Conservation (phyloP, 2,797 vertebrate species). For the Sparidentex hasta region DNA sequence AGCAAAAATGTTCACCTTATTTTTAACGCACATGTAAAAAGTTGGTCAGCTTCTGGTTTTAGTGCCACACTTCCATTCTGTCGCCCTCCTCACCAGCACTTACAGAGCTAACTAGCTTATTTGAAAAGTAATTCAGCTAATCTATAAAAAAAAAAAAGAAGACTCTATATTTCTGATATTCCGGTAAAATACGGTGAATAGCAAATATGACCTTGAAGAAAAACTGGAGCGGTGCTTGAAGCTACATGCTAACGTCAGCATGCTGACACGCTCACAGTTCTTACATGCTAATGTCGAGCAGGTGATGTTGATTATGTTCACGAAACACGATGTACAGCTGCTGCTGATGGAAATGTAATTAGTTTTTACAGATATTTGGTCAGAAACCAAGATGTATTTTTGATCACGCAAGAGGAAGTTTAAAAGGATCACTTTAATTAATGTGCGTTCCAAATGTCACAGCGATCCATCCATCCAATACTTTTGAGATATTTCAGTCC, state of each 20-base stretch:
- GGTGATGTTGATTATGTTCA: background rate
- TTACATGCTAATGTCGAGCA: background rate
- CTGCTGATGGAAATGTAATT: background rate
- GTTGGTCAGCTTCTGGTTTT: no score
- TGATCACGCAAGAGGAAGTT: background rate
- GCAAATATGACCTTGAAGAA: background rate
- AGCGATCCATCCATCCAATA: background rate
- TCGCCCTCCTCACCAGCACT: no score
- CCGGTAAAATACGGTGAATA: background rate
- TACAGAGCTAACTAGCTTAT: no score
- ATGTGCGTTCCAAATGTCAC: background rate
- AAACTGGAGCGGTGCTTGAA: no score
- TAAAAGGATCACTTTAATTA: background rate
- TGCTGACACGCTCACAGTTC: background rate
- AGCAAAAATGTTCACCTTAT: no score
- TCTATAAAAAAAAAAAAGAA: no score
- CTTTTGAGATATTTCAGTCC: conserved; percentile 7
- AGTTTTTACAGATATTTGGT: background rate
- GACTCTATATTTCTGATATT: no score
- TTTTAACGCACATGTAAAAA: no score
- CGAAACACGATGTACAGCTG: background rate
- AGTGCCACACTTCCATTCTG: no score
- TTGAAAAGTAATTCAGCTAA: no score
- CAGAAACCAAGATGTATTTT: background rate
- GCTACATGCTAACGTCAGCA: background rate